Evolutionary conservation across 2,797 vertebrate species (phyloP), one percentile per base, ranked within the genome.

Genomic region (Salmo trutta): DNA sequence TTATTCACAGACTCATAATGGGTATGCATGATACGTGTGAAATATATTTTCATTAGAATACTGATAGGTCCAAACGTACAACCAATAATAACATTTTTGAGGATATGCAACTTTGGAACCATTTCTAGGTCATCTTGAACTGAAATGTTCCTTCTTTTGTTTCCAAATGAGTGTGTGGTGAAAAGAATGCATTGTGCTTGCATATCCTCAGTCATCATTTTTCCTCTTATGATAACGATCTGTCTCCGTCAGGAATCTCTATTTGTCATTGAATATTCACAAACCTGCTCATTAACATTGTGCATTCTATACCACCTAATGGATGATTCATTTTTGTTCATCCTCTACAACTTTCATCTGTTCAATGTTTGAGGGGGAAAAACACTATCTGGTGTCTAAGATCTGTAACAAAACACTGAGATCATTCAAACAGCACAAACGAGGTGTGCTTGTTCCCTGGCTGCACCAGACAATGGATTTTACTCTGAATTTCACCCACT

Each of bases 141-240:
- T n/a, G 10, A 73, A 12, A 47, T 47, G 16, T 19, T 56, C 53
- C 71, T 73, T 29, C 21, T 53, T 59, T 59, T 59, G 71, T 73
- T 73, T 73, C 52, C 54, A 73, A 73, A 73, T 56, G 7, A 56
- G 31, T 73, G 53, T 19, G 71, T 33, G 71, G 71, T 33, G 53
- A 73, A 19, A 59, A 70, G 12, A 21, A 21, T 17, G 31, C 53
- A 62, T 73, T 56, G 71, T 56, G 53, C 53, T 51, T 51, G 21
- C 73, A 47, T 51, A 17, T 27, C 59, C n/a, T 59, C 67, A 47
- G 10, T 47, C 36, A 29, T 70, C 27, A 21, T 24, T 76, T 70
- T 51, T 41, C 7, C 67, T 27, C 24, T 47, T 66, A 33, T 0
- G 75, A 76, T 76, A 56, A 54, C 17, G 54, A 76, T 76, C 75